These are phyloP conservation scores for Saguinus imperator DNA, from an alignment of 2,113 vertebrate genomes.

Conservation along the genomic window DNA sequence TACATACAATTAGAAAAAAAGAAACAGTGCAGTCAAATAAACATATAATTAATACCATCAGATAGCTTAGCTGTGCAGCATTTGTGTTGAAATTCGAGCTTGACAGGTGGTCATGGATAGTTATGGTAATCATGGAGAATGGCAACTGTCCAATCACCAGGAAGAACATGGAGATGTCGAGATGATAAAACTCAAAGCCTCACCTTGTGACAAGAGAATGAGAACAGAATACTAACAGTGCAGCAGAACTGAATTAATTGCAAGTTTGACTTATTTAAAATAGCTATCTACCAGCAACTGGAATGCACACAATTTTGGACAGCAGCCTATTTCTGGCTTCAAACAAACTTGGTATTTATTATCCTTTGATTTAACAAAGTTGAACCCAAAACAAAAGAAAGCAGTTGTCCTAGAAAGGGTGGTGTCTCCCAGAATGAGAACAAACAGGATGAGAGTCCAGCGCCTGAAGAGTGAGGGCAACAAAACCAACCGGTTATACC, in stretches of 20 bases:
- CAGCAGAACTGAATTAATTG: background rate
- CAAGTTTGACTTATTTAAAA: background rate
- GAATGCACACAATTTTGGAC: background rate
- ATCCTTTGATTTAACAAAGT: slow-evolving; percentile 35
- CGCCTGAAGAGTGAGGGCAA: too few species aligned
- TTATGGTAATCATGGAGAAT: background rate
- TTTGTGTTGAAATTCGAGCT: background rate
- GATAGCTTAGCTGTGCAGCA: background rate
- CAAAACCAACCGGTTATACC: background rate
- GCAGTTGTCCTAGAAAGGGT: background rate
- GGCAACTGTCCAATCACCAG: background rate
- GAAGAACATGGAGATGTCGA: background rate
- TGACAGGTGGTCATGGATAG: background rate
- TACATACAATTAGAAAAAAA: background rate
- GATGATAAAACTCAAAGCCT: background rate
- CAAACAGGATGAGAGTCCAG: slow-evolving; percentile 15
- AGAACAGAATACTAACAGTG: background rate
- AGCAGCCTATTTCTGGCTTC: background rate
- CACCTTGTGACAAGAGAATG: background rate
- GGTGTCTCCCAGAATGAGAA: background rate
- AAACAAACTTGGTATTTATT: background rate
- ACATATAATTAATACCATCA: background rate
- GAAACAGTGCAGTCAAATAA: background rate
- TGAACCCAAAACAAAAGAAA: slow-evolving; percentile 39
- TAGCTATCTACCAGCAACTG: background rate